Base-by-base conservation (phyloP, 2,888 invertebrate species). In the Orchestes rusci region DNA sequence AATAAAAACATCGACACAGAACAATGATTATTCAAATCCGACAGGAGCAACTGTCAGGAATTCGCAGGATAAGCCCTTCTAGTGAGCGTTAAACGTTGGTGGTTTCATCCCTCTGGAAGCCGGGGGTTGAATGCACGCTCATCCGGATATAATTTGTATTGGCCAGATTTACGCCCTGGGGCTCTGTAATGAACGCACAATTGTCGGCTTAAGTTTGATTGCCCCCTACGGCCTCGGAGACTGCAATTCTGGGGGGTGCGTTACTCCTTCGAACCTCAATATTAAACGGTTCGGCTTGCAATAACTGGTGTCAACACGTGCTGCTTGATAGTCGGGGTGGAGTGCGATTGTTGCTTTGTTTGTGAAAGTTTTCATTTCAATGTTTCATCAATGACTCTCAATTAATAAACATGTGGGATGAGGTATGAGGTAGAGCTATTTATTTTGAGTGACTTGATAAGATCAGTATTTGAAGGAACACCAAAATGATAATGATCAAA, bases 141-240 rank as follows among this genome's bases (percentile, higher is more conserved):
- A 54, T 55, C 36, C 58, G 65, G 65, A 67, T 68, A 66, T 68
- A 69, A 69, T 69, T 69, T 69, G 69, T 69, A 69, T 69, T 69
- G 69, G 69, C 69, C 69, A 69, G 69, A 69, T 69, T 69, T 69
- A 59, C 68, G 66, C 68, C 67, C 62, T 58, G 44, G 62, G 64
- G 66, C 66, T 60, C 62, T 64, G 66, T 68, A 68, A 68, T 68
- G 68, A 68, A 68, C 67, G 66, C 66, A 68, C 68, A 68, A 68
- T 68, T 68, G 69, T 67, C 68, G 62, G 69, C 69, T 69, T 68
- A 68, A 66, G 66, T 66, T 63, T 67, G 67, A 67, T 67, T 67
- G 68, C 65, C 51, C 63, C 62, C 65, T 63, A 60, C 56, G 62
- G 12, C 31, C 17, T 15, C 13, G 13, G 5, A 10, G 23, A 23